Conservation (phyloP, 2,888 invertebrate species). For the Candidula unifasciata region DNA sequence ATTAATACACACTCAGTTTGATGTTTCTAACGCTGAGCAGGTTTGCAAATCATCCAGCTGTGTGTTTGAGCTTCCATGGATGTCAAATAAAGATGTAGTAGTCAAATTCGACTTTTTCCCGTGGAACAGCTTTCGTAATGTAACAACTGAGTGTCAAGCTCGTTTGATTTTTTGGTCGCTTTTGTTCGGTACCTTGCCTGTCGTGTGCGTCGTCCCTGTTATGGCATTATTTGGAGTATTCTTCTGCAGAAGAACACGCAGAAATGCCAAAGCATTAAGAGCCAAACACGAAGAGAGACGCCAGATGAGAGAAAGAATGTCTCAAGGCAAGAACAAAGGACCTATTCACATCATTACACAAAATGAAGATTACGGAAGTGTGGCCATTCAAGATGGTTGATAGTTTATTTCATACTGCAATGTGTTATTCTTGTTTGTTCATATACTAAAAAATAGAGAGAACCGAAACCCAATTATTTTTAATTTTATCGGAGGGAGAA, state of each 20-base stretch:
- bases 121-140: background rate
- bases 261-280: conserved; percentile 11
- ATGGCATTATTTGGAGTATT: background rate
- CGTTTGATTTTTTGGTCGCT: background rate
- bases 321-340: too few relatives aligned
- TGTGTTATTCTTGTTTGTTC: too few relatives aligned
- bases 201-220: background rate
- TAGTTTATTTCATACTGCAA: too few relatives aligned
- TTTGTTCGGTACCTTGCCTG: background rate
- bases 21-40: background rate
- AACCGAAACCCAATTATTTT: too few relatives aligned
- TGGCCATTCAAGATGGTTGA: conserved; percentile 24
- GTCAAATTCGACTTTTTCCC: background rate
- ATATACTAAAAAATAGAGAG: too few relatives aligned
- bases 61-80: conserved; percentile 7
- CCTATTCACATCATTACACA: background rate
- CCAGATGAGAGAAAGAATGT: background rate
- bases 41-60: background rate
- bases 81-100: background rate
- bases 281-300: background rate
- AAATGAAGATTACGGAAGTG: conserved; percentile 13
- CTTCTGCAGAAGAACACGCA: background rate
- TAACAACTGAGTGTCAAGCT: conserved; percentile 10
- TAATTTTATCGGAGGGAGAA: too few relatives aligned
- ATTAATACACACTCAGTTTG: background rate